Evolutionary conservation across 2,888 invertebrate genomes (phyloP).

Genomic region (Chironomus riparius): DNA sequence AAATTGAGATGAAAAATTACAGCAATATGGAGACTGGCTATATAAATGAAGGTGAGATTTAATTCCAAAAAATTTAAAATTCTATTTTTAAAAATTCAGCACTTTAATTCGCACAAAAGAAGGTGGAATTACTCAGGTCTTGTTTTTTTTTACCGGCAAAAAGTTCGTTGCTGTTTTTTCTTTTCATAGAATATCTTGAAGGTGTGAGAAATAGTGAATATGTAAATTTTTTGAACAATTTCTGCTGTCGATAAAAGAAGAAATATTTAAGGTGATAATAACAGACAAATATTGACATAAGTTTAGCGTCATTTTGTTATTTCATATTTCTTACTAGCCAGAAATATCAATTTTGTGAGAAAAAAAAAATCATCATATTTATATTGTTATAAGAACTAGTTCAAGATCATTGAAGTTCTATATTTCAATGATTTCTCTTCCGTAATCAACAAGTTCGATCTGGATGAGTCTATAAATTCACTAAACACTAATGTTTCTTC

Average conservation of each 20-base stretch:
- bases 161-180: not conserved
- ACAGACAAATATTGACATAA: not conserved
- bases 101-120: not conserved
- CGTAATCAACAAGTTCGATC: too few species aligned
- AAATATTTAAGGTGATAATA: not conserved
- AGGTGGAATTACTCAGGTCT: not conserved
- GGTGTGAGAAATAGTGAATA: not conserved
- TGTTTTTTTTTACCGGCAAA: not conserved
- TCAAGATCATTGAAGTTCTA: too few species aligned
- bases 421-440: too few species aligned
- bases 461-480: too few species aligned
- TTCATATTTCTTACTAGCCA: too few species aligned
- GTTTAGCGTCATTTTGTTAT: not conserved
- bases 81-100: conserved; percentile 18
- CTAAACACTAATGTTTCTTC: too few species aligned
- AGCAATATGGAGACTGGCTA: conserved; percentile 26
- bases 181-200: not conserved
- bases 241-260: not conserved
- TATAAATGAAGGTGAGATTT: conserved; percentile 27
- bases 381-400: too few species aligned
- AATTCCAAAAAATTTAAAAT: not conserved
- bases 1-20: conserved; percentile 14
- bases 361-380: too few species aligned
- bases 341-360: too few species aligned
- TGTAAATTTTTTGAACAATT: not conserved